phyloP scores from a whole-genome alignment of 2,888 invertebrate species.

The Tillus elongatus region DNA sequence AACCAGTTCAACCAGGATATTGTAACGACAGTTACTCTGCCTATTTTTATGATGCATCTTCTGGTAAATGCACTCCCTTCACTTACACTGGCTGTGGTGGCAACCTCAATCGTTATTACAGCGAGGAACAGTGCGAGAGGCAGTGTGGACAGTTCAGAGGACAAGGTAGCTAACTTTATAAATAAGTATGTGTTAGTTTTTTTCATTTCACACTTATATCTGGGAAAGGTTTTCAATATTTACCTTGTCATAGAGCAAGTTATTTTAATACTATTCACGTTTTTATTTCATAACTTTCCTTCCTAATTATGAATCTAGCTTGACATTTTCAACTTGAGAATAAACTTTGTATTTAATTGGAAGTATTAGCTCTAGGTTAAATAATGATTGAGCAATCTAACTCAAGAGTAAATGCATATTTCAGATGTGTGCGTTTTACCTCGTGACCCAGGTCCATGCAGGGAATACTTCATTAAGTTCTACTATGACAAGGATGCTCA shows the following conservation, averaged over 20 bases:
- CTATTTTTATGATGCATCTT: constrained; percentile 63
- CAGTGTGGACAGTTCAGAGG: constrained; percentile 65
- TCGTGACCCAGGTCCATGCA: constrained; percentile 63
- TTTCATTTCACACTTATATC: neutral
- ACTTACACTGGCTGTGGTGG: constrained; percentile 64
- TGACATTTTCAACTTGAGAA: no score
- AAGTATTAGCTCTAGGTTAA: no score
- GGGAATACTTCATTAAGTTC: constrained; percentile 54
- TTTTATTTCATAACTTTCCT: no score
- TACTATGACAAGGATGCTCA: constrained; percentile 57
- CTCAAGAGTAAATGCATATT: no score
- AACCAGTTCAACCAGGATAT: constrained; percentile 56
- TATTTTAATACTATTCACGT: no score
- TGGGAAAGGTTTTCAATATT: neutral
- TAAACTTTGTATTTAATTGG: no score
- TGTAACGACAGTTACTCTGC: constrained; percentile 57
- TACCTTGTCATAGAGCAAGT: neutral
- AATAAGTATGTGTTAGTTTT: neutral
- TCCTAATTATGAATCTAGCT: no score
- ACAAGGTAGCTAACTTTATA: constrained; percentile 53
- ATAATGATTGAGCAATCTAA: no score
- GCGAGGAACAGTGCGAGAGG: constrained; percentile 68
- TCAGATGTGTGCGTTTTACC: constrained; percentile 64
- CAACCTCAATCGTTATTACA: constrained; percentile 63
- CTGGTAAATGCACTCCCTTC: constrained; percentile 53